Evolutionary conservation across 2,797 vertebrate species (phyloP).

Genomic region (Masticophis lateralis): DNA sequence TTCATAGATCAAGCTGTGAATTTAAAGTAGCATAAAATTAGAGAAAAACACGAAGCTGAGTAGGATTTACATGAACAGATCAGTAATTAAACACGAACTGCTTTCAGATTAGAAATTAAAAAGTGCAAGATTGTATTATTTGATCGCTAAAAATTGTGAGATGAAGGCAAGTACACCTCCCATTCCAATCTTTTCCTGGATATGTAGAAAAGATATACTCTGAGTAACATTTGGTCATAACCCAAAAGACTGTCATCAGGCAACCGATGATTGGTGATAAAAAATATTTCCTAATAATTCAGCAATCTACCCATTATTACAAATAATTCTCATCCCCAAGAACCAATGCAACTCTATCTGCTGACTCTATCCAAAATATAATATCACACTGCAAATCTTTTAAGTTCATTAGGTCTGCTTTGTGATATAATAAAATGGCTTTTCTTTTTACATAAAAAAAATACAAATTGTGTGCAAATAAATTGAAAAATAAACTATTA

Average conservation of each 20-base stretch:
- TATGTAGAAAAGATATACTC: not conserved
- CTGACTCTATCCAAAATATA: not conserved
- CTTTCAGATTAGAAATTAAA: constrained; percentile 9
- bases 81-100: constrained; percentile 1
- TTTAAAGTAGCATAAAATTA: constrained; percentile 22
- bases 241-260: not conserved
- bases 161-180: not conserved
- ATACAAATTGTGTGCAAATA: not conserved
- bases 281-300: not conserved
- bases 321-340: not conserved
- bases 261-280: not conserved
- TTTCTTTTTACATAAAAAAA: not conserved
- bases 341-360: not conserved
- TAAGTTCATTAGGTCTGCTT: not conserved
- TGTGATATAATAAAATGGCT: not conserved
- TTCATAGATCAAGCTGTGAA: constrained; percentile 22
- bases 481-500: not conserved
- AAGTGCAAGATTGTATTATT: not conserved
- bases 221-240: not conserved
- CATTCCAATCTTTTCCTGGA: not conserved
- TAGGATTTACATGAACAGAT: constrained; percentile 9
- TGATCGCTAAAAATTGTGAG: not conserved
- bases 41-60: not conserved
- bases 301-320: not conserved
- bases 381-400: not conserved